A percentile compares a stretch with the other conserved stretches of the same genome.
phyloP scores from a whole-genome alignment of 1,140 invertebrate genomes.

The Dermatophagoides farinae region DNA sequence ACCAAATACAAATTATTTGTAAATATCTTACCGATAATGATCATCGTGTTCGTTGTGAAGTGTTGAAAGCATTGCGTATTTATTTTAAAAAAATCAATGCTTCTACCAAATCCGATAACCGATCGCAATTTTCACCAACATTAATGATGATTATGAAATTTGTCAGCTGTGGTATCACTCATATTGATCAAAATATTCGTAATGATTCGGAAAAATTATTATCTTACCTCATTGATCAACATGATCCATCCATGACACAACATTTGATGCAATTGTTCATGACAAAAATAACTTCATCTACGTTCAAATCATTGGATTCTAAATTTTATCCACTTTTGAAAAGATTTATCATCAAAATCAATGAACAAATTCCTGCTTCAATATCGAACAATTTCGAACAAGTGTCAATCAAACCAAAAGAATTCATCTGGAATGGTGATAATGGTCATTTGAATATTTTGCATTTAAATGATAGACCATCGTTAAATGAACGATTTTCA shows the following conservation, averaged over 20 bases:
- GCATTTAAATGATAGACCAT: not conserved
- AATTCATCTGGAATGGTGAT: not conserved
- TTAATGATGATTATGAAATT: not conserved
- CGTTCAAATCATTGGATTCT: not conserved
- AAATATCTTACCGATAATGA: constrained; percentile 7
- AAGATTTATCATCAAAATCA: not conserved
- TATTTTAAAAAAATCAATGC: not conserved
- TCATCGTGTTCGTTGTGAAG: not conserved
- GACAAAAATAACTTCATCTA: not conserved
- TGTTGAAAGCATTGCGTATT: not conserved
- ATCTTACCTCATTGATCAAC: not conserved
- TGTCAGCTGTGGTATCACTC: constrained; percentile 8
- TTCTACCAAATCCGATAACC: not conserved
- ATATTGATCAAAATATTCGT: not conserved
- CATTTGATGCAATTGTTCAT: constrained; percentile 9
- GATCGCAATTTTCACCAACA: not conserved
- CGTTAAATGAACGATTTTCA: not conserved
- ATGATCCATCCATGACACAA: not conserved
- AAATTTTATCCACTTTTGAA: not conserved
- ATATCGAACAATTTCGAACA: not conserved
- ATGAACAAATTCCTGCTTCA: not conserved
- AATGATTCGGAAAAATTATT: constrained; percentile 7
- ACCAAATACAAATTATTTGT: not conserved
- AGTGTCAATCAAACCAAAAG: not conserved
- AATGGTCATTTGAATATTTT: not conserved